Evolutionary conservation across 2,113 vertebrate genomes (phyloP), one percentile per base, ranked within the genome.

Genomic region (Odocoileus virginianus): DNA sequence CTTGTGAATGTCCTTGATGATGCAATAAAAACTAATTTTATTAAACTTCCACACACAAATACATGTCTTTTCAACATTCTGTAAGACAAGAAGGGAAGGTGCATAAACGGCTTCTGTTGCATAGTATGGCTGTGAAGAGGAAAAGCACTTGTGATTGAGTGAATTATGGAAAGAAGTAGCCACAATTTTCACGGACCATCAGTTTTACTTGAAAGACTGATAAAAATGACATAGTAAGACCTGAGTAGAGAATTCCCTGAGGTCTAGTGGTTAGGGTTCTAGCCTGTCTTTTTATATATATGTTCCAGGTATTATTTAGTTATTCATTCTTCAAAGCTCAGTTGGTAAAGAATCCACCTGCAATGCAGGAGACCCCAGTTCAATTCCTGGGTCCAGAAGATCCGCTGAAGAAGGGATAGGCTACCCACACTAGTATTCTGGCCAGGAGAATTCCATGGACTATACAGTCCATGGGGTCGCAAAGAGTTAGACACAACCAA

Each of bases 161-260:
- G 8, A 89, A 13, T 92, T 33, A 84, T 43, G 14, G 60, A 84
- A 82, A 54, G 82, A 74, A 85, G 8, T 28, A 85, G 83, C 55
- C 79, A 84, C 55, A 89, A 52, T 97, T 86, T 86, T 95, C 57
- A 89, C 2, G 14, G 19, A 54, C 43, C 25, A 90, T 79, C 52
- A 93, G 94, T 64, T 93, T 91, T 76, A 90, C 71, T 33, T 82
- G 50, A 55, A 88, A 89, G 47, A 91, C 54, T 87, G 25, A 93
- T 30, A 87, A 93, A 90, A 86, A 30, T 79, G 30, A 57, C 14
- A 60, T 86, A 76, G 12, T 84, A 88, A 91, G 36, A 95, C 16
- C 76, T 91, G 16, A 33, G 23, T 3, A 30, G 33, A 17, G 47
- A 52, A 50, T n/a, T 54, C 30, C 78, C 30, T 82, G 17, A n/a